Evolutionary conservation across 2,888 invertebrate genomes (phyloP), one percentile per base, ranked within the genome.

Genomic region (Ormyrus nitidulus): DNA sequence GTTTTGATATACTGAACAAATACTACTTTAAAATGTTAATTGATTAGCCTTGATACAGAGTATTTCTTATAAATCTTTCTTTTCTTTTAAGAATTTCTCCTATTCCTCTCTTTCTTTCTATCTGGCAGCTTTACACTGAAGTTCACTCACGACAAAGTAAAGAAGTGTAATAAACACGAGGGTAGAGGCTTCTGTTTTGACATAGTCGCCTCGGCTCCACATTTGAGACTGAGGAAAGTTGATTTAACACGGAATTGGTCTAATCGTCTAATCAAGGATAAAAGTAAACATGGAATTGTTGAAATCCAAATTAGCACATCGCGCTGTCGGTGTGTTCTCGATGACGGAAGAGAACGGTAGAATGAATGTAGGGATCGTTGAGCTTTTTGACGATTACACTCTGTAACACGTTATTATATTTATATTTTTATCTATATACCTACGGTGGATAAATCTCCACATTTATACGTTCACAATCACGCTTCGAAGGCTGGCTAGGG

Each of bases 271-370:
- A 54, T 69, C 69, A 69, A 77, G 76, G 62, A 71, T 71, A 65
- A 77, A 34, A 70, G 51, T 53, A 61, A 69, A 64, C 65, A 79
- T 74, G 69, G 72, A 71, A 66, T 53, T 66, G 48, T 61, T 62
- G 54, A 73, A 68, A 73, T 78, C 78, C 72, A 73, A 66, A 68
- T 62, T 78, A 78, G 61, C 66, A 72, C 72, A 73, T 68, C 19
- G 13, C 65, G 44, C 56, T n/a, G 11, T 48, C 56, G 34, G 34
- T 70, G 11, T 6, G 58, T 10, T 70, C 64, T 54, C 51, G 34
- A 64, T 70, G 62, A 34, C 5, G 64, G 34, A 54, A 77, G 8
- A 66, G 10, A 68, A 7, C n/a, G 10, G 44, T 68, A 9, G 56
- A 68, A 54, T 9, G 9, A 66, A 11, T 7, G 34, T n/a, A 56